Conservation (phyloP, 2,888 invertebrate genomes). For the Piscicola geometra region DNA sequence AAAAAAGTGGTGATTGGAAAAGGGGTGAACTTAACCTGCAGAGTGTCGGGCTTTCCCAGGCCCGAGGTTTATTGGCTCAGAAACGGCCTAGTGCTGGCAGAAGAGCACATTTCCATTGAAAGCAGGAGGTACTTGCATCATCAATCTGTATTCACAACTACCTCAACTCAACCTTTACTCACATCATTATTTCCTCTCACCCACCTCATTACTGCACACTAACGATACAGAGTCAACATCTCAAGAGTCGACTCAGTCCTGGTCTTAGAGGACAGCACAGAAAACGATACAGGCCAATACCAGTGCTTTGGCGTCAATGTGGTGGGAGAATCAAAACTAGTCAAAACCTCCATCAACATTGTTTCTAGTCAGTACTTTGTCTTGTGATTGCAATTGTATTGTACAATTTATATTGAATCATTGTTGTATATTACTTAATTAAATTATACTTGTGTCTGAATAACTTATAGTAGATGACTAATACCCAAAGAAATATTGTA, state of each 20-base stretch:
- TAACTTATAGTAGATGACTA: too few relatives aligned
- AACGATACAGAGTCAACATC: neutral
- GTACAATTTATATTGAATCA: too few relatives aligned
- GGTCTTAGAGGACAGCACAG: neutral
- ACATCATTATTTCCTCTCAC: too few relatives aligned
- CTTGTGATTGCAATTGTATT: too few relatives aligned
- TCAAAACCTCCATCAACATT: neutral
- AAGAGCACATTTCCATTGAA: conserved; percentile 1
- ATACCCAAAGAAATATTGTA: too few relatives aligned
- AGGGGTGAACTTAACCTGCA: conserved; percentile 9
- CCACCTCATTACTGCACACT: too few relatives aligned
- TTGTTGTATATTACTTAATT: too few relatives aligned
- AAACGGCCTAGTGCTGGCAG: conserved; percentile 18
- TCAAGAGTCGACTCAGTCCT: neutral
- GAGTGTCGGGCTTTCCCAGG: conserved; percentile 16
- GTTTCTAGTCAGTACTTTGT: neutral
- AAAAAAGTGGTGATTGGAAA: conserved; percentile 7
- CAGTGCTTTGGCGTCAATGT: conserved; percentile 28
- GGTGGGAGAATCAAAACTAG: conserved; percentile 4
- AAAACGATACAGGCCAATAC: conserved; percentile 25
- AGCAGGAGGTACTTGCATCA: neutral
- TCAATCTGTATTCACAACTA: too few relatives aligned
- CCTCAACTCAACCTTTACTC: too few relatives aligned
- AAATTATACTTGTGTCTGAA: too few relatives aligned
- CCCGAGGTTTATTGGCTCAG: conserved; percentile 23